Evolutionary conservation across 2,888 invertebrate species (phyloP).

Genomic region (Caenorhabditis auriculariae): DNA sequence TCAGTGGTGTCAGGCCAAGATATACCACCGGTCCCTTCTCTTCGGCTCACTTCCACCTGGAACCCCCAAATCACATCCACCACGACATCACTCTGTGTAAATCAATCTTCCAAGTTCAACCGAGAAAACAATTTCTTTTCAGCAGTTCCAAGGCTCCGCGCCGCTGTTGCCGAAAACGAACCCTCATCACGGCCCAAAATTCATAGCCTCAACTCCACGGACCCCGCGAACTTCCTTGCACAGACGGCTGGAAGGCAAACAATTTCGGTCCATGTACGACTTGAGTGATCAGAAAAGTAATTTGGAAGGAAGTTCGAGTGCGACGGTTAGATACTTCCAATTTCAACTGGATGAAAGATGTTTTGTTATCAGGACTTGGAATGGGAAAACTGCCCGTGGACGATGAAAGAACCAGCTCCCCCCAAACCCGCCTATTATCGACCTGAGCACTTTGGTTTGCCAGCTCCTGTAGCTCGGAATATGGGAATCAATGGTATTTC

Average conservation of each 20-base stretch:
- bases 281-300: neutral
- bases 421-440: conserved; percentile 9
- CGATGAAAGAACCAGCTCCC: neutral
- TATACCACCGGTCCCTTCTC: conserved; percentile 9
- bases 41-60: conserved; percentile 15
- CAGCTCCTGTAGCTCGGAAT: conserved; percentile 24
- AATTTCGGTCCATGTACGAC: neutral
- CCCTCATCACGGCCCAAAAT: conserved; percentile 5
- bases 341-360: neutral
- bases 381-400: neutral
- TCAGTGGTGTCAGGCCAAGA: conserved; percentile 10
- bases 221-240: neutral
- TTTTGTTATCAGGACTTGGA: conserved; percentile 2
- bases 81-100: conserved; percentile 20
- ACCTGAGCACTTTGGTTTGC: conserved; percentile 35
- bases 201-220: conserved; percentile 5
- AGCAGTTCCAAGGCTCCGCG: no score
- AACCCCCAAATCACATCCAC: conserved; percentile 27
- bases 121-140: no score
- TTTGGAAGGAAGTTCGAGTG: no score
- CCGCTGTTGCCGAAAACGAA: conserved; percentile 10
- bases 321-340: no score
- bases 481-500: conserved; percentile 22
- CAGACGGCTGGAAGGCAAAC: neutral
- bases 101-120: no score